Base-by-base conservation (phyloP, 2,888 invertebrate genomes). In the Phengaris arion region DNA sequence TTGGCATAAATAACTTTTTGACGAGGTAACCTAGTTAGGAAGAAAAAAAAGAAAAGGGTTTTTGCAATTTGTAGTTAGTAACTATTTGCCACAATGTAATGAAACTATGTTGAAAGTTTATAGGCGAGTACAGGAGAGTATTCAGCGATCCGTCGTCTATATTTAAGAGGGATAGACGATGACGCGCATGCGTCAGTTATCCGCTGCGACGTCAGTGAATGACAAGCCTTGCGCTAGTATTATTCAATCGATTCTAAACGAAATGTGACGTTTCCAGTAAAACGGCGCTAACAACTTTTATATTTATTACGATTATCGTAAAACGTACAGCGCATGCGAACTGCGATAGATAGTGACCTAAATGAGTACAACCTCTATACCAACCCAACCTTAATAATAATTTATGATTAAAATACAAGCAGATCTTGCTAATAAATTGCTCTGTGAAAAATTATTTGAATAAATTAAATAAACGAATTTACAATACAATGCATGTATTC, bases 121-220 rank as follows among this genome's bases (percentile, higher is more conserved):
- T 82, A 77, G 81, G 81, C 81, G 82, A 84, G 85, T 89, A 90
- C 83, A 86, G 89, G 88, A 87, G 87, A 87, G 87, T 85, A 84
- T 87, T 85, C 83, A 86, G 84, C 87, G 84, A 86, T 86, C 85
- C 85, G 83, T 87, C 90, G 87, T 89, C 87, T 92, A 85, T 87
- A 91, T 87, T 85, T 87, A 90, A 89, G 85, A 86, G 90, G 88
- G 85, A 89, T 91, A 93, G 90, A 92, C 90, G 87, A 87, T 87
- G 85, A 92, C 92, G 92, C 93, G 93, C 93, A 93, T 93, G 93
- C 93, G 93, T 92, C 87, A 90, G 86, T 83, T 84, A 81, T 79
- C 83, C 85, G 82, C 84, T 83, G 85, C 88, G 86, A 92, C 92
- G 90, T 91, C 91, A 92, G 88, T 91, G 89, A 92, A 92, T 92